Base-by-base conservation (phyloP, 2,888 invertebrate genomes). In the Calameuta pallipes region DNA sequence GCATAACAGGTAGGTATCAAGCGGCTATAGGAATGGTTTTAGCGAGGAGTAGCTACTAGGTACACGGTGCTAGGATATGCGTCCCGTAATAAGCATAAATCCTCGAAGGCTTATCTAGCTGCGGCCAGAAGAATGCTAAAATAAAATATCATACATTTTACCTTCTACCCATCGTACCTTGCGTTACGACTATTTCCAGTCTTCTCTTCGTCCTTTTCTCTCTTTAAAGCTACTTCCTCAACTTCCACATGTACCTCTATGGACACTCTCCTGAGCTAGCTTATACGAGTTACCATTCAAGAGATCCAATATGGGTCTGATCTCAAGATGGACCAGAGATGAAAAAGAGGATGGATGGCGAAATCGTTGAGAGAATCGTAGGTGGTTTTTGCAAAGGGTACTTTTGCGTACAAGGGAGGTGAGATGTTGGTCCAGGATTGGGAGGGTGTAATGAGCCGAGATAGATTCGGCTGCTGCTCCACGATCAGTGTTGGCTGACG, bases 21-120 rank as follows among this genome's bases (percentile, higher is more conserved):
- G 82, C 81, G 81, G 80, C 82, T 82, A 85, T 80, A 84, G 83
- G 80, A 86, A 83, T 80, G 85, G 86, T 87, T 87, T 88, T 85
- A 85, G 87, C 86, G 84, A 89, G 86, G 85, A 86, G 86, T 84
- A 84, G 71, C 76, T 74, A 74, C 79, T 56, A 56, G 56, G 56
- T 56, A 56, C 56, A 56, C 56, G 23, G 56, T 56, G 56, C 56
- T 56, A 23, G 56, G 71, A 34, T 71, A 71, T 15, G 83, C 85
- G 86, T 84, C 87, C 85, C 87, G 91, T 91, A 91, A 91, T 91
- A 91, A 91, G 90, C 90, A 91, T 91, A 91, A 91, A 91, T 91
- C 91, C 90, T 89, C 86, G 83, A 85, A 87, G 90, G 91, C 90
- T 91, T 91, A 91, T 91, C 91, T 91, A 90, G 86, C 87, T 86